Conservation (phyloP, 2,113 vertebrate species). For the Trichechus manatus region DNA sequence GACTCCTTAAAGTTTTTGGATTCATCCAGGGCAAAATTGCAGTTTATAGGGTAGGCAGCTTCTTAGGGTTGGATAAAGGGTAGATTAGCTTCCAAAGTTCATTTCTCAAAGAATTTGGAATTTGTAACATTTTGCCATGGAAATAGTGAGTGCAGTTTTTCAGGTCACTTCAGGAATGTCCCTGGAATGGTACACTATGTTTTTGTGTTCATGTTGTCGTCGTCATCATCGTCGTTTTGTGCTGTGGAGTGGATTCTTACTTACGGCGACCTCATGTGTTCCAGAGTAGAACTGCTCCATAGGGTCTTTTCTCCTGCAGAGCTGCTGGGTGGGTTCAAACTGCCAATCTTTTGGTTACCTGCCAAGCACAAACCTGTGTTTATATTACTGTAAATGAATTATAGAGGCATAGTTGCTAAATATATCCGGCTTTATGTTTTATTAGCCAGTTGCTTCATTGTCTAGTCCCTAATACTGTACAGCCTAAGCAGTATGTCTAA, state of each 20-base stretch:
- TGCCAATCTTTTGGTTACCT: not conserved
- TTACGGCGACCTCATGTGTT: not conserved
- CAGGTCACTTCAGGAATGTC: conserved; percentile 2
- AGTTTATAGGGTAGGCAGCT: not conserved
- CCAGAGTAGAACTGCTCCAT: not conserved
- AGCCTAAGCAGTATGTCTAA: not conserved
- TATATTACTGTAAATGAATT: not conserved
- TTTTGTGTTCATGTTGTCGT: not conserved
- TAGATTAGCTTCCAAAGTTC: conserved; percentile 13
- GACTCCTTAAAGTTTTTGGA: not conserved
- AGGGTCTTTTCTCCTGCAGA: not conserved
- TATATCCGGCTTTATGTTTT: conserved; percentile 6
- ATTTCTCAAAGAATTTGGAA: conserved; percentile 32
- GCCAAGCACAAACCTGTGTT: not conserved
- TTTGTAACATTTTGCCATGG: not conserved
- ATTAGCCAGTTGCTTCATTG: conserved; percentile 7
- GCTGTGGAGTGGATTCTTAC: not conserved
- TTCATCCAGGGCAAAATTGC: not conserved
- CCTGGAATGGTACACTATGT: not conserved
- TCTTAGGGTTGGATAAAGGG: not conserved
- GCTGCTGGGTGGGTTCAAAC: not conserved
- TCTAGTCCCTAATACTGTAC: not conserved
- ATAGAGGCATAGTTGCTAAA: not conserved
- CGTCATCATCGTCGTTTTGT: not conserved
- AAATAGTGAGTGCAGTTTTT: not conserved